Percentiles rank a stretch among this genome's conserved stretches.
phyloP scores from a whole-genome alignment of 1,140 invertebrate species.

The Acromyrmex heyeri region DNA sequence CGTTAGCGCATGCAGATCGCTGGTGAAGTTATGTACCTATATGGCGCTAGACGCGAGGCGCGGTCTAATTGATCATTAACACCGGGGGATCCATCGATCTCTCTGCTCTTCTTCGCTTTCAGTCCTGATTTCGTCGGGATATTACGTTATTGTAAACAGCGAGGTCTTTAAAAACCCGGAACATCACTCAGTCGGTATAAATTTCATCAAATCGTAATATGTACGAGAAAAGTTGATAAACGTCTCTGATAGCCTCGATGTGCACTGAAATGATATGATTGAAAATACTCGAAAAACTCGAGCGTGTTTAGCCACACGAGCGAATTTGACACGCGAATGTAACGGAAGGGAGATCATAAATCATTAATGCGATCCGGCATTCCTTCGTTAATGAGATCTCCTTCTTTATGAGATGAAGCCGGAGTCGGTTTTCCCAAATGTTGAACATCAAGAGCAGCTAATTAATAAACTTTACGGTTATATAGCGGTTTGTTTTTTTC shows the following conservation, averaged over 20 bases:
- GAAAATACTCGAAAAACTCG: slow-evolving; percentile 38
- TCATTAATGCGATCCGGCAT: slow-evolving; percentile 44
- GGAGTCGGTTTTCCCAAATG: slow-evolving; percentile 16
- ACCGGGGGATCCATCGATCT: slow-evolving; percentile 32
- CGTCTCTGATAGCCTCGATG: slow-evolving; percentile 45
- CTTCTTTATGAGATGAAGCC: background rate
- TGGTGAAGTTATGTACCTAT: background rate
- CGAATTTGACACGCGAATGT: slow-evolving; percentile 46
- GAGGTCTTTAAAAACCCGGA: slow-evolving; percentile 5
- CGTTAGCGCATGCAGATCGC: slow-evolving; percentile 44
- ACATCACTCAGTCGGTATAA: background rate
- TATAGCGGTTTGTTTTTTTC: background rate
- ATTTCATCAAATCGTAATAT: background rate
- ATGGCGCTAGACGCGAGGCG: slow-evolving; percentile 9
- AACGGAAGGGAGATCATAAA: slow-evolving; percentile 49
- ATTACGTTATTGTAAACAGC: slow-evolving; percentile 13
- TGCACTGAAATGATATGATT: slow-evolving; percentile 36
- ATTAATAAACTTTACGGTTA: background rate
- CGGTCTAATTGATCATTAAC: slow-evolving; percentile 55
- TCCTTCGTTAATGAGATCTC: slow-evolving; percentile 49
- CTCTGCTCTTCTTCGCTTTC: background rate
- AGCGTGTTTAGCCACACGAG: slow-evolving; percentile 1
- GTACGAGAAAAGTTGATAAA: background rate
- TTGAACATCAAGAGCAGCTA: background rate
- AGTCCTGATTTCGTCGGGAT: slow-evolving; percentile 10